Conservation (phyloP, 1,140 invertebrate genomes). For the Pseudomyrmex concolor region DNA sequence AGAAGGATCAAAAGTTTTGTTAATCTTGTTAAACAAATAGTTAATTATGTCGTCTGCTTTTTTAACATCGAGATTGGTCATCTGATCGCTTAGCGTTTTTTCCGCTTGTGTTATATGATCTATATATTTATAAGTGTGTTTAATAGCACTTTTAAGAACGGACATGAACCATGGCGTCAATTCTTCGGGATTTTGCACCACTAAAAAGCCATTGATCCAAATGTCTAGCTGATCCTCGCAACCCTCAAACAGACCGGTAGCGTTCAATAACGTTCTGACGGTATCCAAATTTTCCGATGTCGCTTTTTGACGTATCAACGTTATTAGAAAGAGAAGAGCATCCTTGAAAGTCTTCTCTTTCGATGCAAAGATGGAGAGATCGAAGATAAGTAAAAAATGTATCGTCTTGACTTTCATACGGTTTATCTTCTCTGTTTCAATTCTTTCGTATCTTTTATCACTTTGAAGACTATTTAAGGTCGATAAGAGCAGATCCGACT, state of each 20-base stretch:
- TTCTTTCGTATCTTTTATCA: conserved; percentile 46
- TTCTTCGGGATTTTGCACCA: conserved; percentile 75
- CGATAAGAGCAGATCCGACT: conserved; percentile 75
- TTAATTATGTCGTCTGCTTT: conserved; percentile 74
- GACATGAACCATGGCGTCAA: conserved; percentile 78
- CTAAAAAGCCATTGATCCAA: conserved; percentile 86
- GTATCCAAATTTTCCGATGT: conserved; percentile 70
- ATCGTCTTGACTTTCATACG: conserved; percentile 88
- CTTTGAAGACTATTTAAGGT: conserved; percentile 70
- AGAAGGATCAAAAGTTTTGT: not conserved
- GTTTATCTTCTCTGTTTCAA: conserved; percentile 75
- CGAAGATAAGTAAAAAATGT: conserved; percentile 87
- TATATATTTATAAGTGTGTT: conserved; percentile 76
- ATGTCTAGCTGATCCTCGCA: conserved; percentile 88
- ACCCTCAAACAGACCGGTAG: conserved; percentile 87
- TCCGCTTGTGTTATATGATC: conserved; percentile 71
- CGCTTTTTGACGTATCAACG: conserved; percentile 73
- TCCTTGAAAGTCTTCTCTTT: conserved; percentile 86
- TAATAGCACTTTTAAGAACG: conserved; percentile 70
- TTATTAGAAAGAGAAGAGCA: conserved; percentile 86
- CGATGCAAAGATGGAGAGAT: conserved; percentile 85
- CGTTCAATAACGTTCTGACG: conserved; percentile 86
- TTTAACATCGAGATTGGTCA: conserved; percentile 42
- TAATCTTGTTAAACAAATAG: conserved; percentile 27
- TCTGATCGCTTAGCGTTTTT: conserved; percentile 63